Evolutionary conservation across 2,113 vertebrate species (phyloP).

Genomic region (Atherinomorus stipes): DNA sequence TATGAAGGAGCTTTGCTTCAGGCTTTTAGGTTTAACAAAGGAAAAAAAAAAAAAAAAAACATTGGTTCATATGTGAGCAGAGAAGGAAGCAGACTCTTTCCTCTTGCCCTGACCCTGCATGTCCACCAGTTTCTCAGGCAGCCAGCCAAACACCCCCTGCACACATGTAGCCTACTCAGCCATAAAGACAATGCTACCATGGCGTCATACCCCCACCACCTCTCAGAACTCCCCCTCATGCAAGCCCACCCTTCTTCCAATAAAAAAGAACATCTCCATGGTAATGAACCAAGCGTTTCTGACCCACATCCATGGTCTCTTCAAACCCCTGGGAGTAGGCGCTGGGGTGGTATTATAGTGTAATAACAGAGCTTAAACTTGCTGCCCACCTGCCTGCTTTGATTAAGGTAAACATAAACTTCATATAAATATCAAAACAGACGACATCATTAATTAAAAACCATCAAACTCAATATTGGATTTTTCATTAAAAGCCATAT

Average conservation of each 20-base stretch:
- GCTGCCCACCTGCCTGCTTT: slow-evolving; percentile 39
- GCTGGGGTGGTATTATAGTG: slow-evolving; percentile 40
- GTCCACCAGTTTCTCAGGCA: slow-evolving; percentile 60
- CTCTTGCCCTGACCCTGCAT: slow-evolving; percentile 48
- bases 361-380: slow-evolving; percentile 56
- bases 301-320: slow-evolving; percentile 68
- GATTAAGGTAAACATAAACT: not conserved
- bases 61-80: slow-evolving; percentile 19
- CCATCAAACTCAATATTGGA: slow-evolving; percentile 28
- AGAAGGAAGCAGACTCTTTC: slow-evolving; percentile 31
- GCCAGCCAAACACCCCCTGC: slow-evolving; percentile 52
- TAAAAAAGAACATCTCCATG: slow-evolving; percentile 81
- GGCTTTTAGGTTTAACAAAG: slow-evolving; percentile 23
- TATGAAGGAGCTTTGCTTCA: slow-evolving; percentile 25
- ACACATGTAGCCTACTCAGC: slow-evolving; percentile 70
- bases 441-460: slow-evolving; percentile 56
- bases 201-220: slow-evolving; percentile 34
- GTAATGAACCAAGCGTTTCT: slow-evolving; percentile 79
- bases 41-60: slow-evolving; percentile 21
- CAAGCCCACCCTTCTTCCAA: slow-evolving; percentile 63
- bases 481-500: slow-evolving; percentile 30
- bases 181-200: slow-evolving; percentile 73
- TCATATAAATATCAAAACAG: slow-evolving; percentile 6
- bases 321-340: slow-evolving; percentile 29
- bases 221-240: slow-evolving; percentile 31